A percentile compares a stretch with the other conserved stretches of the same genome.
phyloP scores from a whole-genome alignment of 2,797 vertebrate genomes.

The Sarcophilus harrisii region DNA sequence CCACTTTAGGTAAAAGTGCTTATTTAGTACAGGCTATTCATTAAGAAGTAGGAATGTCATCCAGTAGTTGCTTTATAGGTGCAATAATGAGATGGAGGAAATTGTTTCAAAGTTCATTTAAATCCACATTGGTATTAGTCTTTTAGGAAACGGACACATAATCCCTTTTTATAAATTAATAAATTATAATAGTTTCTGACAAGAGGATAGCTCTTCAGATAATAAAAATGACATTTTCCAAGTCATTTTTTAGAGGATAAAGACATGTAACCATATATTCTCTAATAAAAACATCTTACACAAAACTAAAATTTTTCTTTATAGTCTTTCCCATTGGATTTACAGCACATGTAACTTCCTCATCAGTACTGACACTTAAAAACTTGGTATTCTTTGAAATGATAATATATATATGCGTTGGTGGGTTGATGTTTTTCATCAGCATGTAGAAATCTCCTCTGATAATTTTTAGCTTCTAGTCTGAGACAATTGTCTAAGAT shows the following conservation, averaged over 20 bases:
- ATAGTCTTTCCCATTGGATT: constrained; percentile 8
- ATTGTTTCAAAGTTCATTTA: constrained; percentile 24
- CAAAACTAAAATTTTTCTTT: constrained; percentile 23
- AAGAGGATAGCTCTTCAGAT: constrained; percentile 17
- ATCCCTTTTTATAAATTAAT: constrained; percentile 16
- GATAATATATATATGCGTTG: background rate
- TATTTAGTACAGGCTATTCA: background rate
- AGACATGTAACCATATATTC: background rate
- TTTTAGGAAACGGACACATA: constrained; percentile 45
- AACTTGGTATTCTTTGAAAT: background rate
- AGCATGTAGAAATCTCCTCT: background rate
- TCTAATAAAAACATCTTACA: constrained; percentile 53
- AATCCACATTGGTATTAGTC: constrained; percentile 27
- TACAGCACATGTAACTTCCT: background rate
- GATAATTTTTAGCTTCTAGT: background rate
- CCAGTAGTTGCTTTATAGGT: constrained; percentile 43
- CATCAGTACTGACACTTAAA: background rate
- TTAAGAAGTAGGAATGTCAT: constrained; percentile 23
- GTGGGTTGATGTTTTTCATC: background rate
- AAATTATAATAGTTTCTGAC: constrained; percentile 40
- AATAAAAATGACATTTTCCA: constrained; percentile 30
- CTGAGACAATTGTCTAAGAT: background rate
- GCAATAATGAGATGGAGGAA: constrained; percentile 47
- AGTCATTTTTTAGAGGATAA: constrained; percentile 36
- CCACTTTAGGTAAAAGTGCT: constrained; percentile 90